Percentiles rank a stretch among this genome's conserved stretches.
These are phyloP conservation scores for Notothenia rossii DNA, from an alignment of 2,113 vertebrate species.

Conservation along the genomic window DNA sequence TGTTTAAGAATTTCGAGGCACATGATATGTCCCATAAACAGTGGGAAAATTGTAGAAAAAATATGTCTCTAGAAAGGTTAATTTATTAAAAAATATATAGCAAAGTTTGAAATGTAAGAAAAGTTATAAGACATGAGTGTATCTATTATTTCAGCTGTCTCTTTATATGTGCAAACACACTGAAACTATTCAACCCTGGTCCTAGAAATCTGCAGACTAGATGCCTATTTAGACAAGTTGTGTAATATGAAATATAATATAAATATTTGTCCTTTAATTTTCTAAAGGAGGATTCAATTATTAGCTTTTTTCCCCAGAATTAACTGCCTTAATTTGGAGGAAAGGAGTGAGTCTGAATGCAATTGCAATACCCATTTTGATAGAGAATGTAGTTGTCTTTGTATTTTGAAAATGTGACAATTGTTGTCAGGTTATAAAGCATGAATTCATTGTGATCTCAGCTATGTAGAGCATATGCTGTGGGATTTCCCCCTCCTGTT, in stretches of 20 bases:
- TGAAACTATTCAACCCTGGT: not conserved
- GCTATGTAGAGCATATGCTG: constrained; percentile 63
- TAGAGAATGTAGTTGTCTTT: not conserved
- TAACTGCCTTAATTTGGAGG: not conserved
- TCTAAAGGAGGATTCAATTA: not conserved
- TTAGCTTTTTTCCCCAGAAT: constrained; percentile 6
- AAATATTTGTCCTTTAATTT: not conserved
- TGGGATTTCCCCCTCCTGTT: constrained; percentile 65
- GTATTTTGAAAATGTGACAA: constrained; percentile 10
- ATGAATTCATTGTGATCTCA: constrained; percentile 64
- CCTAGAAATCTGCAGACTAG: not conserved
- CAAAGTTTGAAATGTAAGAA: not conserved
- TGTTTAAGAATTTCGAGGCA: constrained; percentile 10
- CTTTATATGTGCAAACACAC: not conserved
- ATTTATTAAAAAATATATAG: constrained; percentile 1
- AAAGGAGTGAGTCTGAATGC: not conserved
- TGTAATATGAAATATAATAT: not conserved
- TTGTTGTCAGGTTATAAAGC: constrained; percentile 56
- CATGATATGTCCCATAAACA: not conserved
- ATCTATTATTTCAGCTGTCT: constrained; percentile 15
- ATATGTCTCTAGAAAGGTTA: not conserved
- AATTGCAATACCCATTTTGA: constrained; percentile 6
- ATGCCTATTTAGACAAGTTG: not conserved
- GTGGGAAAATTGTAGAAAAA: not conserved
- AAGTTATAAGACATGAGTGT: not conserved